Conservation (phyloP, 2,797 vertebrate species). For the Glossophaga mutica region DNA sequence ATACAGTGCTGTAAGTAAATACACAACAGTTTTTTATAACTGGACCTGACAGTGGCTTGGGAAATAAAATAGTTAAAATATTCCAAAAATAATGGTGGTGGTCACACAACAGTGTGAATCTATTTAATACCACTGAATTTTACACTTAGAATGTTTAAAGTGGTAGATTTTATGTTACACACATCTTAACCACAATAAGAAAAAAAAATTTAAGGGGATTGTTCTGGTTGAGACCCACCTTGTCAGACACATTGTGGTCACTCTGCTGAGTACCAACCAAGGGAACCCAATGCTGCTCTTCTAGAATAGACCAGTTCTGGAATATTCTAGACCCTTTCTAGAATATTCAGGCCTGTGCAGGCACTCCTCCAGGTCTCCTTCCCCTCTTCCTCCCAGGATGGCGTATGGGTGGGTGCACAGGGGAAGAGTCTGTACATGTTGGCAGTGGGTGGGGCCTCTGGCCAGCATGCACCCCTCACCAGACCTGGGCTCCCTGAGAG, state of each 20-base stretch:
- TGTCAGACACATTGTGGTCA: background rate
- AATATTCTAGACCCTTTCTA: background rate
- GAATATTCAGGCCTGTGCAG: no score
- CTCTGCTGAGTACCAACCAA: background rate
- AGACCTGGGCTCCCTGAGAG: background rate
- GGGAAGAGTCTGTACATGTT: background rate
- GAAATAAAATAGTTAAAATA: background rate
- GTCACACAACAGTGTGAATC: background rate
- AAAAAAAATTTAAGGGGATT: no score
- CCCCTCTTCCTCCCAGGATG: background rate
- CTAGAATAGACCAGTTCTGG: background rate
- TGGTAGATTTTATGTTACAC: background rate
- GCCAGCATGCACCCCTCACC: fast-evolving
- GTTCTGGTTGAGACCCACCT: background rate
- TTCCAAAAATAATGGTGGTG: background rate
- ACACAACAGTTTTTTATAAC: background rate
- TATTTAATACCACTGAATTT: background rate
- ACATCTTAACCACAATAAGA: background rate
- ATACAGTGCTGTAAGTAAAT: background rate
- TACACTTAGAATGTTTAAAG: background rate
- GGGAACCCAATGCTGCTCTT: background rate
- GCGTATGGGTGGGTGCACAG: fast-evolving
- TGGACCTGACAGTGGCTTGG: background rate
- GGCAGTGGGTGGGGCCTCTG: fast-evolving
- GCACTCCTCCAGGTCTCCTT: background rate